Conservation (phyloP, 2,113 vertebrate genomes). For the Eira barbara region DNA sequence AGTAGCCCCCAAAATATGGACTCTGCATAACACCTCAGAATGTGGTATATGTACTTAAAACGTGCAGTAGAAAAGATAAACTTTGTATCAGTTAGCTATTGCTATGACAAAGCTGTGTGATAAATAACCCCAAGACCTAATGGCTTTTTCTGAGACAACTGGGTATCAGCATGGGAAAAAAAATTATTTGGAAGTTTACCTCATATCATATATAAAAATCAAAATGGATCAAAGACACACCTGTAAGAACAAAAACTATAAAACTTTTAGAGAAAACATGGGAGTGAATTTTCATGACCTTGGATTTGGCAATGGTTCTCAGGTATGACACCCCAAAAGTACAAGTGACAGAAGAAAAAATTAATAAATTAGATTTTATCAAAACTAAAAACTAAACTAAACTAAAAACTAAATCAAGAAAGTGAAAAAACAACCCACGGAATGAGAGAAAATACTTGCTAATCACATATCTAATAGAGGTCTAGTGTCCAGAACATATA, state of each 20-base stretch:
- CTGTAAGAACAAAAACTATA: neutral
- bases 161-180: neutral
- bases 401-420: neutral
- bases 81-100: neutral
- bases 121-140: neutral
- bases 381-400: neutral
- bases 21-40: neutral
- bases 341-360: neutral
- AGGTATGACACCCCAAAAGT: neutral
- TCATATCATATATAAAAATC: neutral
- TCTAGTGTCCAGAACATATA: neutral
- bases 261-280: neutral
- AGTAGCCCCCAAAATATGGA: neutral
- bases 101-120: neutral
- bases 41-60: neutral
- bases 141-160: neutral
- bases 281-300: neutral
- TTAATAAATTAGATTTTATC: neutral
- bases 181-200: neutral
- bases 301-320: neutral
- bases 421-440: neutral
- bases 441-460: neutral
- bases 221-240: neutral
- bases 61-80: neutral
- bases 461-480: neutral